Evolutionary conservation across 2,797 vertebrate genomes (phyloP).

Genomic region (Falco peregrinus): DNA sequence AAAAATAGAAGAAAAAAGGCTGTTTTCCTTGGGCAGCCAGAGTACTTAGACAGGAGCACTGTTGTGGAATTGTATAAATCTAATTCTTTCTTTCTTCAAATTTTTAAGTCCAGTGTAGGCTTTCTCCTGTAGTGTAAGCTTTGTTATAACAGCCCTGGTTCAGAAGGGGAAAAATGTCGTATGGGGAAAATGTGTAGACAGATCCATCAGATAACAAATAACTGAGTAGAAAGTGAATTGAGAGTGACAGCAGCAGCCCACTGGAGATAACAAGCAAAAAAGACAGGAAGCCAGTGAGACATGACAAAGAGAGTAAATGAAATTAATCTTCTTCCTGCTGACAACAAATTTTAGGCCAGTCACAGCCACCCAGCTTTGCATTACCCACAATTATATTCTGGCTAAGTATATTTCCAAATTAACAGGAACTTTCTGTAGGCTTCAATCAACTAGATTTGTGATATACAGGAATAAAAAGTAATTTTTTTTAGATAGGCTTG

Average conservation of each 20-base stretch:
- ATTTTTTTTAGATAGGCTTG: neutral
- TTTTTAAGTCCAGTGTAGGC: neutral
- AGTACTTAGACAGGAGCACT: neutral
- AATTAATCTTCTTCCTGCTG: slow-evolving; percentile 76
- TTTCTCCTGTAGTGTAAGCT: neutral
- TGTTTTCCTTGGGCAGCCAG: neutral
- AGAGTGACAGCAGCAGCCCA: slow-evolving; percentile 71
- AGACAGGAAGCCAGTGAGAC: slow-evolving; percentile 75
- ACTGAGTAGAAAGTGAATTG: slow-evolving; percentile 66
- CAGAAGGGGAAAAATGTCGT: slow-evolving; percentile 17
- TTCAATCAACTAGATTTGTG: neutral
- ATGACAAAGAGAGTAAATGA: slow-evolving; percentile 75
- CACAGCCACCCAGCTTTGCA: slow-evolving; percentile 15
- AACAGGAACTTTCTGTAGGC: neutral
- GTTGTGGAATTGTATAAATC: neutral
- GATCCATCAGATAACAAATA: slow-evolving; percentile 61
- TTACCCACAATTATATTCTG: slow-evolving; percentile 35
- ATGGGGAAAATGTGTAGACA: slow-evolving; percentile 53
- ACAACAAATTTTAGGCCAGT: slow-evolving; percentile 66
- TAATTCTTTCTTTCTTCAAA: neutral
- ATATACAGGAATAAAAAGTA: neutral
- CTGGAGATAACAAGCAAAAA: slow-evolving; percentile 69
- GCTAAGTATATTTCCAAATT: slow-evolving; percentile 37
- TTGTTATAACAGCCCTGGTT: neutral
- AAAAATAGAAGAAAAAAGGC: neutral